These are phyloP conservation scores for Ariopsis seemanni DNA, from an alignment of 2,113 vertebrate species.

Conservation along the genomic window DNA sequence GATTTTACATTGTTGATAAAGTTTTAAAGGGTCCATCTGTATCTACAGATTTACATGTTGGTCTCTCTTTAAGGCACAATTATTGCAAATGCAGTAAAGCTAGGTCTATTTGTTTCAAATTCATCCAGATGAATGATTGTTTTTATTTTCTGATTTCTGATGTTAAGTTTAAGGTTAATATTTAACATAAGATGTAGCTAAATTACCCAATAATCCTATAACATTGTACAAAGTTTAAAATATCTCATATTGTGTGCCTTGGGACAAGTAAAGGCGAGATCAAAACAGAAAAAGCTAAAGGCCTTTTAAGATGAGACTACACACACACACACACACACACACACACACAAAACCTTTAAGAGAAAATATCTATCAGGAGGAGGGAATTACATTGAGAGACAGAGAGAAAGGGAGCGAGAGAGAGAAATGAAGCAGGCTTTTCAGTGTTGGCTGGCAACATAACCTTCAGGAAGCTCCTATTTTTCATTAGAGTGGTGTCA, in stretches of 20 bases:
- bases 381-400: constrained; percentile 71
- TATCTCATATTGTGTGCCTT: neutral
- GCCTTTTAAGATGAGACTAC: constrained; percentile 77
- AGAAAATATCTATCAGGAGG: constrained; percentile 79
- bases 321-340: constrained; percentile 60
- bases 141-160: neutral
- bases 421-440: constrained; percentile 73
- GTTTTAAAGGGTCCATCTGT: neutral
- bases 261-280: constrained; percentile 12
- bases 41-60: neutral
- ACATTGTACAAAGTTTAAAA: neutral
- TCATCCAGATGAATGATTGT: neutral
- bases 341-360: constrained; percentile 66
- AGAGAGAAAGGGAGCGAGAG: constrained; percentile 32
- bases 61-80: neutral
- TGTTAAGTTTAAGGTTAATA: neutral
- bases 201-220: neutral
- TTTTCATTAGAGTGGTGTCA: constrained; percentile 82
- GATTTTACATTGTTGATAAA: neutral
- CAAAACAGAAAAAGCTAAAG: constrained; percentile 69
- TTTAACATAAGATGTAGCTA: neutral
- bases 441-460: constrained; percentile 74
- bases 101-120: neutral
- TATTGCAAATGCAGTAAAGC: neutral
- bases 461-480: constrained; percentile 83